Base-by-base conservation (phyloP, 1,140 invertebrate genomes). In the Drosophila azteca region DNA sequence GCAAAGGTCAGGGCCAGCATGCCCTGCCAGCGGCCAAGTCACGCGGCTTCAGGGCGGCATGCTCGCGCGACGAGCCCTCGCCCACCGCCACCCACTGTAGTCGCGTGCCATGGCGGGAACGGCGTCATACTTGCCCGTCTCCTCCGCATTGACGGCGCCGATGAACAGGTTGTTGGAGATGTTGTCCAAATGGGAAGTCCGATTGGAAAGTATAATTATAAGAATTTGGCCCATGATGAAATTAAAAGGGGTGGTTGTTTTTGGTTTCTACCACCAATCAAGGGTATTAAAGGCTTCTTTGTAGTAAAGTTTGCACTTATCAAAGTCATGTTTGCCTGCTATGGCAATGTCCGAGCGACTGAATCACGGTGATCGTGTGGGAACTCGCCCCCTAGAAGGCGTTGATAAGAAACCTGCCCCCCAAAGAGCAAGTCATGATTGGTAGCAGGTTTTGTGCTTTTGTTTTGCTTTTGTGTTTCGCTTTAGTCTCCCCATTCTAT, bases 81-180 rank as follows among this genome's bases (percentile, higher is more conserved):
- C 99, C 99, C 68, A 99, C 93, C 1, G 98, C 98, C 29, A 97
- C 96, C 99, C 99, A 99, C 79, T 99, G 93, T 99, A 99, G 68
- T 96, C 92, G 53, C 99, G 94, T 11, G 98, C 99, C 6, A 97
- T 97, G 31, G 97, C 98, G 0, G 98, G 98, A 44, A 99, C 99
- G 2, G 94, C 93, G 1, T 95, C 97, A 94, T 94, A 99, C 81
- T 97, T 94, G 41, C 96, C 96, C 1, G 95, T 97, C 39, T 96
- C 50, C 91, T 99, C 99, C 8, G 94, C 94, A 93, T 99, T 99
- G 2, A 97, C 95, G 20, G 99, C 99, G 13, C 97, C 98, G 90
- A 99, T 98, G 79, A 99, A 98, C 95, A 99, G 95, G 78, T 99
- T 99, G 92, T 99, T 99, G 6, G 99, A 99, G 91, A 99, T 99